phyloP scores from a whole-genome alignment of 1,140 invertebrate genomes.

The Drosophila subpulchrella region DNA sequence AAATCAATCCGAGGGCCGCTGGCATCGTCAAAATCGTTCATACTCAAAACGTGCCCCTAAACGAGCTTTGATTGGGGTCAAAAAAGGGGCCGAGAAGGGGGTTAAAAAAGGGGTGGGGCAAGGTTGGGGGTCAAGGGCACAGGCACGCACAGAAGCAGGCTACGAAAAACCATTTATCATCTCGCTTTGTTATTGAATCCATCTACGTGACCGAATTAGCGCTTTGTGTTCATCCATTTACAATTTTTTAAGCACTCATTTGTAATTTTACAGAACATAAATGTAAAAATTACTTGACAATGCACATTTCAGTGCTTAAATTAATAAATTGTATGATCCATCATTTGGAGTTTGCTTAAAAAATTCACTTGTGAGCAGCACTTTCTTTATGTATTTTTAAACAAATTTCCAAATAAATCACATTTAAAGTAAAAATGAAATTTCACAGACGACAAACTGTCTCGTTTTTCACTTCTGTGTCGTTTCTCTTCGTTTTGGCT shows the following conservation, averaged over 20 bases:
- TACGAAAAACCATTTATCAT: conserved; percentile 34
- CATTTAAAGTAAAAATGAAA: conserved; percentile 9
- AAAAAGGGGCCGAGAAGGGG: not conserved
- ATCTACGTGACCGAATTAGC: conserved; percentile 57
- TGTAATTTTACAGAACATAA: conserved; percentile 19
- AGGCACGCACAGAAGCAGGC: conserved; percentile 38
- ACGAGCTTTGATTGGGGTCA: not conserved
- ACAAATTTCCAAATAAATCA: conserved; percentile 8
- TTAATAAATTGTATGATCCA: not conserved
- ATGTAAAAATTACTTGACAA: conserved; percentile 21
- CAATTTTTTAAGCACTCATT: conserved; percentile 14
- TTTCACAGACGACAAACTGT: conserved; percentile 16
- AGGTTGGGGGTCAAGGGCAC: conserved; percentile 22
- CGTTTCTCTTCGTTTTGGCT: conserved; percentile 36
- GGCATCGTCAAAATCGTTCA: conserved; percentile 56
- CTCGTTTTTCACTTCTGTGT: conserved; percentile 53
- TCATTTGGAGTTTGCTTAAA: not conserved
- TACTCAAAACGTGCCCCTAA: conserved; percentile 53
- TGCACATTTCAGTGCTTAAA: not conserved
- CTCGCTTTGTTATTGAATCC: conserved; percentile 48
- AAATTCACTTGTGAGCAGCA: not conserved
- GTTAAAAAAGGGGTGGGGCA: not conserved
- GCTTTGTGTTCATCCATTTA: not conserved
- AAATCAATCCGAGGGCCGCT: conserved; percentile 55
- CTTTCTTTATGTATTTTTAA: not conserved